Evolutionary conservation across 1,140 invertebrate species (phyloP).

Genomic region (Cyclargus thomasi): DNA sequence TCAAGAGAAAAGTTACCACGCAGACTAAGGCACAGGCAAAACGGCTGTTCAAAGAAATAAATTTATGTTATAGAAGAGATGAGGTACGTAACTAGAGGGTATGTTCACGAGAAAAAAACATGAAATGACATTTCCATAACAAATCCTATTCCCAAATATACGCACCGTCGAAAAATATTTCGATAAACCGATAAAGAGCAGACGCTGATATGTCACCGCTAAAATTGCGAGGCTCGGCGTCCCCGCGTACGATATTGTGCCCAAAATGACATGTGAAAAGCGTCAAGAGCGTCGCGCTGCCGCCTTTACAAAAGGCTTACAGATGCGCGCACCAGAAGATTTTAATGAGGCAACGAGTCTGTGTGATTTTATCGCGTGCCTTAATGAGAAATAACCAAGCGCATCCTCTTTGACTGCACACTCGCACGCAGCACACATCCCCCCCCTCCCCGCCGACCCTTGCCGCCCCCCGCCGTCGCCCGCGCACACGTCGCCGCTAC

Average conservation of each 20-base stretch:
- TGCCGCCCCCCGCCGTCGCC: slow-evolving; percentile 19
- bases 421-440: slow-evolving; percentile 38
- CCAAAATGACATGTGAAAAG: slow-evolving; percentile 72
- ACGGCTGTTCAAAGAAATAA: no score
- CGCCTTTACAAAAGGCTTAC: slow-evolving; percentile 71
- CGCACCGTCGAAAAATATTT: slow-evolving; percentile 28
- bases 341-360: slow-evolving; percentile 74
- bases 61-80: not conserved
- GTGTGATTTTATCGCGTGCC: slow-evolving; percentile 70
- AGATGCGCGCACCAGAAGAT: slow-evolving; percentile 73
- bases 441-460: no score
- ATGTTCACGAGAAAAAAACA: not conserved
- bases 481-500: slow-evolving; percentile 30
- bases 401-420: slow-evolving; percentile 67
- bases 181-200: slow-evolving; percentile 62
- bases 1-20: no score
- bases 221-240: slow-evolving; percentile 51
- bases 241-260: slow-evolving; percentile 58
- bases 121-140: slow-evolving; percentile 4
- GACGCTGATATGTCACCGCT: slow-evolving; percentile 46
- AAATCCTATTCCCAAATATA: slow-evolving; percentile 11
- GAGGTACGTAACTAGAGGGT: not conserved
- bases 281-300: slow-evolving; percentile 60
- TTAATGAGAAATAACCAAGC: slow-evolving; percentile 73
- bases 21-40: no score